phyloP scores from a whole-genome alignment of 37 sponge, comb jelly and placozoan genomes.

The Diacarnus erythraeanus region DNA sequence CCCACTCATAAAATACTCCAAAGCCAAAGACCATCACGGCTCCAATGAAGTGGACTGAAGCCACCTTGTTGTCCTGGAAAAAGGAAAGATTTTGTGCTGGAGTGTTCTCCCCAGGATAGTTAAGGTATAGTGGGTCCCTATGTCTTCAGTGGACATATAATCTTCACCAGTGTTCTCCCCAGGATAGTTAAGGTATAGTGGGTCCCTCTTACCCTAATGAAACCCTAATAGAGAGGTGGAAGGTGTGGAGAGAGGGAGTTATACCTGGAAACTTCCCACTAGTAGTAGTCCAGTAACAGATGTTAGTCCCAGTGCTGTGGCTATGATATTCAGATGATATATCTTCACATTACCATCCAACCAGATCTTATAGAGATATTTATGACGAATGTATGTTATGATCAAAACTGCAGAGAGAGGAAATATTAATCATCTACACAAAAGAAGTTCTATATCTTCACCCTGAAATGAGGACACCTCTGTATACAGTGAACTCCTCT shows the following conservation, averaged over 20 bases:
- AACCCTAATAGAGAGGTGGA: too few species aligned
- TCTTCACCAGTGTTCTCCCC: too few species aligned
- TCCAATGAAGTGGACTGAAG: constrained; percentile 40
- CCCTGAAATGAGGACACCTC: too few species aligned
- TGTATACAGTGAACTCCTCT: too few species aligned
- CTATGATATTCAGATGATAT: constrained; percentile 18
- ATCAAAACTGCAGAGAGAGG: not conserved
- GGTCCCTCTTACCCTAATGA: too few species aligned
- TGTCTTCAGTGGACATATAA: too few species aligned
- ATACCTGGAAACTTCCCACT: constrained; percentile 73
- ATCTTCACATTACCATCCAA: not conserved
- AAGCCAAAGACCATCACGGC: constrained; percentile 34
- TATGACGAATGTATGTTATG: constrained; percentile 15
- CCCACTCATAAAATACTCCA: constrained; percentile 43
- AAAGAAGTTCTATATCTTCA: too few species aligned
- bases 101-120: not conserved
- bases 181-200: too few species aligned
- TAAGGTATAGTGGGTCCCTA: too few species aligned
- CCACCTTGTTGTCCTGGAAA: constrained; percentile 42
- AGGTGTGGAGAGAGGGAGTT: too few species aligned
- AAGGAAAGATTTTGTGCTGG: not conserved
- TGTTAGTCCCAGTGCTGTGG: constrained; percentile 22
- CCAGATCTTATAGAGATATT: constrained; percentile 11
- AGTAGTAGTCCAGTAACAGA: constrained; percentile 48
- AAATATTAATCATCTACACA: not conserved